Evolutionary conservation across 2,888 invertebrate species (phyloP), one percentile per base, ranked within the genome.

Genomic region (Abrostola tripartita): DNA sequence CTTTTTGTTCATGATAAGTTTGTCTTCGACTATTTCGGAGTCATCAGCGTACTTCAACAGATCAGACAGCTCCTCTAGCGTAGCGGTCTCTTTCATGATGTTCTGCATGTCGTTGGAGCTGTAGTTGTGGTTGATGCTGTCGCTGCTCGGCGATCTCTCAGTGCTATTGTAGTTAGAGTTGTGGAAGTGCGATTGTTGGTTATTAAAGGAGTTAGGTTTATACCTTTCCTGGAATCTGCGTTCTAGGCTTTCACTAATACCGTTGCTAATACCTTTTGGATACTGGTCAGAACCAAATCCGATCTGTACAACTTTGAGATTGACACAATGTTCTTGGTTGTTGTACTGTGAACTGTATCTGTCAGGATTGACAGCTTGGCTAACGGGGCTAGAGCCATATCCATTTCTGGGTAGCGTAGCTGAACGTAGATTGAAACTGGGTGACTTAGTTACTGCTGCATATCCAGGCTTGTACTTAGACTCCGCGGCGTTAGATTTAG

Each of bases 381-480:
- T 91, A 67, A 87, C 88, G 9, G 88, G 90, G 68, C 85, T 92
- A 6, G 92, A 89, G 0, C 90, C 91, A 74, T 94, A 96, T 38
- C 96, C 96, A 78, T 97, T 97, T 66, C 97, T 95, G 0, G 97
- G 97, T 55, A 97, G 88, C 0, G 97, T 97, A 35, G 96, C 96
- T 0, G 97, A 97, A 47, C 97, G 89, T 44, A 93, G 81, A 61
- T 93, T 92, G 79, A 95, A 93, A 75, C 91, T 95, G 52, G 95
- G 95, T 5, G 95, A 95, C 79, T 95, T 95, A 4, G 92, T 84
- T 36, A 93, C 91, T 10, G 86, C 85, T 6, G 88, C 89, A 61
- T 90, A 94, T 0, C 90, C 84, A 41, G 87, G 90, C 81, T 93
- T 93, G 84, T 88, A 92, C 76, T 93, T 93, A 12, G 92, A 88